phyloP scores from a whole-genome alignment of 2,113 vertebrate genomes.

The Amblyopsis rosae region DNA sequence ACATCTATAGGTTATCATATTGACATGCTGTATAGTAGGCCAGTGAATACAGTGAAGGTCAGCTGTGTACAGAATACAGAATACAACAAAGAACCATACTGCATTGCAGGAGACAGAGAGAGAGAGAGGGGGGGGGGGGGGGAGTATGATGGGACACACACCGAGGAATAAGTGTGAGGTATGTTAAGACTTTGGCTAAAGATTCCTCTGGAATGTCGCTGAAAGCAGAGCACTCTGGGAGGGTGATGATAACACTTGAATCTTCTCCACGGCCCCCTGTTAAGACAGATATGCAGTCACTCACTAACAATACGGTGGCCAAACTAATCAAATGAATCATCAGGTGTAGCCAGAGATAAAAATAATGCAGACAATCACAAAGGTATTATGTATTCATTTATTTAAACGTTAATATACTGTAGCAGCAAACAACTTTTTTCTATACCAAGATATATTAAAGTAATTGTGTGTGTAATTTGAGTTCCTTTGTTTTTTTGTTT shows the following conservation, averaged over 20 bases:
- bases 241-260: slow-evolving; percentile 91
- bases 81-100: slow-evolving; percentile 52
- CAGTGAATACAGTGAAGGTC: slow-evolving; percentile 20
- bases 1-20: neutral
- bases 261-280: slow-evolving; percentile 91
- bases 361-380: no score
- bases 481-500: no score
- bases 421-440: no score
- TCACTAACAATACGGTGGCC: neutral
- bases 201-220: slow-evolving; percentile 86
- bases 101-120: slow-evolving; percentile 70
- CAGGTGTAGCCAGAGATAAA: no score
- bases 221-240: slow-evolving; percentile 90
- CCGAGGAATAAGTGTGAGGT: slow-evolving; percentile 89
- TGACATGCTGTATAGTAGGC: neutral
- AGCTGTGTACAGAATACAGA: slow-evolving; percentile 62
- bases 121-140: neutral
- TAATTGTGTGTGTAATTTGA: no score
- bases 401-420: no score
- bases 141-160: slow-evolving; percentile 50
- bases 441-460: no score
- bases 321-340: no score
- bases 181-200: slow-evolving; percentile 85
- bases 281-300: slow-evolving; percentile 2
- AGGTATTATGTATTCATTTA: no score